Conservation (phyloP, 2,888 invertebrate species). For the Melikaiella ostensackeni region DNA sequence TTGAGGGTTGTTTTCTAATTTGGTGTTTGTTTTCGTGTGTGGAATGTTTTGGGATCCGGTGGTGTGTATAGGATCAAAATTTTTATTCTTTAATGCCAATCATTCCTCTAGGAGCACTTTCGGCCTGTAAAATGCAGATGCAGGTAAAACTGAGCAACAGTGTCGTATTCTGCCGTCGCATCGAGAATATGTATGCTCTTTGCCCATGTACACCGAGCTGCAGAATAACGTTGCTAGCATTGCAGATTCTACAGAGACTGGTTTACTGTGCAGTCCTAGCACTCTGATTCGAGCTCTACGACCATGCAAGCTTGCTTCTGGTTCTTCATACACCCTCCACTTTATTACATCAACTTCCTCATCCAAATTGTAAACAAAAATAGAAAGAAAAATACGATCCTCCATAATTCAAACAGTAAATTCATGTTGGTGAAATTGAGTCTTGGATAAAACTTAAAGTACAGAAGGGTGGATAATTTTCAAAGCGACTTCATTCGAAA, state of each 20-base stretch:
- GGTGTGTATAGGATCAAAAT: too few relatives aligned
- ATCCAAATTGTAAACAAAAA: neutral
- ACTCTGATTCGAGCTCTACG: neutral
- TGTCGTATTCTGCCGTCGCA: conserved; percentile 32
- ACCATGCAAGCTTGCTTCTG: neutral
- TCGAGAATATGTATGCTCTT: conserved; percentile 48
- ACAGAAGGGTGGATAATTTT: neutral
- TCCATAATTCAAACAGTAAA: neutral
- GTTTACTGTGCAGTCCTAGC: neutral
- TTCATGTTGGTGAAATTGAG: neutral
- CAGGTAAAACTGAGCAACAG: conserved; percentile 38
- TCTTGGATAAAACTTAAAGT: neutral
- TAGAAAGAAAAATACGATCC: neutral
- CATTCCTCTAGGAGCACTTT: neutral
- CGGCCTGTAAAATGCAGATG: neutral
- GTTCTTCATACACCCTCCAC: neutral
- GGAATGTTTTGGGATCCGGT: too few relatives aligned
- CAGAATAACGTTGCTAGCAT: conserved; percentile 44
- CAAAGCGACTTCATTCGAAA: neutral
- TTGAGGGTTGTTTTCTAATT: too few relatives aligned
- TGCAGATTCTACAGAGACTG: conserved; percentile 44
- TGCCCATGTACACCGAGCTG: conserved; percentile 42
- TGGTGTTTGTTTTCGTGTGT: too few relatives aligned
- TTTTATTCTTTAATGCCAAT: neutral
- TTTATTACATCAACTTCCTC: neutral